Evolutionary conservation across 2,113 vertebrate species (phyloP).

Genomic region (Sebastes fasciatus): DNA sequence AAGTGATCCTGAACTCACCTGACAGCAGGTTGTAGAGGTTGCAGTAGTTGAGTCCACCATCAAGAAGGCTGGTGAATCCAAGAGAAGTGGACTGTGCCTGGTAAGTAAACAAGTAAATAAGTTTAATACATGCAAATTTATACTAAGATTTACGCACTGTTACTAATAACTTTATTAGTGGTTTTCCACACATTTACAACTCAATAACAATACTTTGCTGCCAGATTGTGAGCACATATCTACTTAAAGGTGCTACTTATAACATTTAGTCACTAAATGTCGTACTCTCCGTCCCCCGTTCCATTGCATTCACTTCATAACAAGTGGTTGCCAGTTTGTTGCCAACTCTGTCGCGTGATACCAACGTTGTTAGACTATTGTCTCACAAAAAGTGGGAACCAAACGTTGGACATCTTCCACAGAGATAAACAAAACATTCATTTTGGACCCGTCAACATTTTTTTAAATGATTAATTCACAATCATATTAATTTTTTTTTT

Average conservation of each 20-base stretch:
- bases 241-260: background rate
- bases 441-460: too few species aligned
- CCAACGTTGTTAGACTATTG: too few species aligned
- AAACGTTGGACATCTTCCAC: too few species aligned
- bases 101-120: background rate
- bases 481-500: too few species aligned
- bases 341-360: too few species aligned
- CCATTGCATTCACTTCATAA: too few species aligned
- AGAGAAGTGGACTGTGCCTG: constrained; percentile 41
- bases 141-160: background rate
- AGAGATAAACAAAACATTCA: too few species aligned
- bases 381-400: too few species aligned
- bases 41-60: constrained; percentile 49
- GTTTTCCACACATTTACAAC: background rate
- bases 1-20: constrained; percentile 3
- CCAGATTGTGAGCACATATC: background rate
- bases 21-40: constrained; percentile 38
- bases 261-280: too few species aligned
- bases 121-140: background rate
- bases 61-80: constrained; percentile 5
- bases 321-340: too few species aligned
- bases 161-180: background rate
- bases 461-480: too few species aligned
- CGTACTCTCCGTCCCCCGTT: too few species aligned
- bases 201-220: background rate